These are phyloP conservation scores for Gonatopus flavifemur DNA, from an alignment of 1,140 invertebrate species.

Conservation along the genomic window DNA sequence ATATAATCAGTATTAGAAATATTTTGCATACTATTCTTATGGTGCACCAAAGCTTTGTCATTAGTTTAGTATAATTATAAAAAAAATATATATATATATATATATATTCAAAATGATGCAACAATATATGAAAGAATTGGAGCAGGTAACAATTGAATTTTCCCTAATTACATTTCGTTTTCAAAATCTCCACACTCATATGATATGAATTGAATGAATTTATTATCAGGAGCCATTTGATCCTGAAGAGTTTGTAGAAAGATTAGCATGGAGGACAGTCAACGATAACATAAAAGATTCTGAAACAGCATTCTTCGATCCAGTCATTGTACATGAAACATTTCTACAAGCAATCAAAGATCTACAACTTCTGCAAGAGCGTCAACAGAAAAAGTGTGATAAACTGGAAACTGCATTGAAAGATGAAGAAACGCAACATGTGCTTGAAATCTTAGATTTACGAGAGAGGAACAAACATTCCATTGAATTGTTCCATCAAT, in stretches of 20 bases:
- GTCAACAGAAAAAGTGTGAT: constrained; percentile 86
- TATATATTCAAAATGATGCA: constrained; percentile 71
- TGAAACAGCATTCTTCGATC: constrained; percentile 72
- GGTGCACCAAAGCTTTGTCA: too few species aligned
- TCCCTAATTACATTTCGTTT: too few species aligned
- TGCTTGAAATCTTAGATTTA: constrained; percentile 77
- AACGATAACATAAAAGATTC: constrained; percentile 70
- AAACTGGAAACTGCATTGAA: constrained; percentile 78
- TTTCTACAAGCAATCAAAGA: constrained; percentile 90
- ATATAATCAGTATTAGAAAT: too few species aligned
- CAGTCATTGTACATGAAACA: constrained; percentile 81
- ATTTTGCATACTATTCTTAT: too few species aligned
- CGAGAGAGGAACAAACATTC: constrained; percentile 88
- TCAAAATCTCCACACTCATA: background rate
- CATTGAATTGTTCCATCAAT: constrained; percentile 84
- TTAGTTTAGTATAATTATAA: too few species aligned
- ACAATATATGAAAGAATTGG: constrained; percentile 80
- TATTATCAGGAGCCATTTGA: constrained; percentile 90
- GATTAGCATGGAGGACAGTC: constrained; percentile 91
- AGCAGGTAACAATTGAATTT: too few species aligned
- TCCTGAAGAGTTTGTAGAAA: constrained; percentile 95
- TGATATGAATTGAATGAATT: constrained; percentile 7
- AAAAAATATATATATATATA: too few species aligned
- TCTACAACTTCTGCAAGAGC: constrained; percentile 76
- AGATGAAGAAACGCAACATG: constrained; percentile 86